Evolutionary conservation across 2,113 vertebrate genomes (phyloP).

Genomic region (Lasiurus borealis): DNA sequence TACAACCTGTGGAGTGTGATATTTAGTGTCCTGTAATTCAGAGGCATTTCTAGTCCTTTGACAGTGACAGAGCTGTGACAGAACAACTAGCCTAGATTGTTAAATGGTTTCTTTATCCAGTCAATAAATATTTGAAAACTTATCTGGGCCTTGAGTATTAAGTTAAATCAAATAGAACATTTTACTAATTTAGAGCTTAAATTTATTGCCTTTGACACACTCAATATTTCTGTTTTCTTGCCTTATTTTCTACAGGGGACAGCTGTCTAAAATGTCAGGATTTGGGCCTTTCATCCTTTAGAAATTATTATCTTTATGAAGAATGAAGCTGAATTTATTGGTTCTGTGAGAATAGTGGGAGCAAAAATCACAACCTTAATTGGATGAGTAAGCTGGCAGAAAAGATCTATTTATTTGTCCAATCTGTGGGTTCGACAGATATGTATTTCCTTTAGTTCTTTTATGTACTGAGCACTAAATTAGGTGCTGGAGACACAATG

Average conservation of each 20-base stretch:
- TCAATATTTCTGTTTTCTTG: neutral
- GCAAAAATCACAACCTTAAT: neutral
- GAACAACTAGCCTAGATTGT: conserved; percentile 2
- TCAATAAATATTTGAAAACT: conserved; percentile 43
- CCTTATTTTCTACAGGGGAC: conserved; percentile 33
- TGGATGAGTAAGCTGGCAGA: conserved; percentile 41
- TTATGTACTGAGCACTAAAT: conserved; percentile 30
- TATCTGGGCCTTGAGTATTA: neutral
- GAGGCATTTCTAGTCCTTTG: neutral
- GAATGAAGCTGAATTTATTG: conserved; percentile 35
- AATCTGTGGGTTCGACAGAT: neutral
- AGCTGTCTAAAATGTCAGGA: conserved; percentile 22
- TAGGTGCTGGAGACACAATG: neutral
- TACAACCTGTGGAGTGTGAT: conserved; percentile 15
- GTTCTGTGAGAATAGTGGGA: conserved; percentile 34
- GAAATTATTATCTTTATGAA: conserved; percentile 48
- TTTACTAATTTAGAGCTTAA: conserved; percentile 42
- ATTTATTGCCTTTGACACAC: conserved; percentile 17
- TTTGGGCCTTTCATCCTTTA: neutral
- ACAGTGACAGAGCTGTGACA: conserved; percentile 13
- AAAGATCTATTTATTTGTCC: conserved; percentile 47
- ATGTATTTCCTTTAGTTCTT: conserved; percentile 6
- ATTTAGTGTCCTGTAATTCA: conserved; percentile 57
- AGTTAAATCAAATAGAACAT: conserved; percentile 14
- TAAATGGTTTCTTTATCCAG: conserved; percentile 32